phyloP scores from a whole-genome alignment of 1,140 invertebrate species.

The Portunus trituberculatus region DNA sequence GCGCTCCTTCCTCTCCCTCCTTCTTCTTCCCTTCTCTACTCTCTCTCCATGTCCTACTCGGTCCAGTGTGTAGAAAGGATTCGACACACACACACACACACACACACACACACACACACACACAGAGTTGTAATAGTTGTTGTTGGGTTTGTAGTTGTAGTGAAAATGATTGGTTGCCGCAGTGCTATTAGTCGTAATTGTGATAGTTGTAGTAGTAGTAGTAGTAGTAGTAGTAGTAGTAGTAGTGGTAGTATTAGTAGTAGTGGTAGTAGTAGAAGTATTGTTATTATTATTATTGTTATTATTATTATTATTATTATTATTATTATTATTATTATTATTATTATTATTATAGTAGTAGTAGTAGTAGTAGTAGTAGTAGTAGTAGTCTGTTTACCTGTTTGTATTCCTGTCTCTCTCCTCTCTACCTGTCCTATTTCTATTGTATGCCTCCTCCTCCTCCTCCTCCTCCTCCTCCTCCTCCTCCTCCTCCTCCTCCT shows the following conservation, averaged over 20 bases:
- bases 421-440: no score
- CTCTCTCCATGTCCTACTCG: not conserved
- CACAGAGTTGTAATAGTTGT: not conserved
- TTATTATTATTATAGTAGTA: slow-evolving; percentile 4
- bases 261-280: no score
- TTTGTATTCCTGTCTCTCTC: no score
- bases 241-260: slow-evolving; percentile 5
- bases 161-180: not conserved
- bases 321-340: not conserved
- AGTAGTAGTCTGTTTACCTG: not conserved
- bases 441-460: no score
- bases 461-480: no score
- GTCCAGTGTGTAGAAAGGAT: slow-evolving; percentile 48
- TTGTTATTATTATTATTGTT: not conserved
- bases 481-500: no score
- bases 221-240: slow-evolving; percentile 31
- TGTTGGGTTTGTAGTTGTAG: not conserved
- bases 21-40: not conserved
- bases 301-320: not conserved
- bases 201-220: not conserved
- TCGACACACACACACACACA: slow-evolving; percentile 40
- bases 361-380: not conserved
- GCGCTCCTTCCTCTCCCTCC: not conserved
- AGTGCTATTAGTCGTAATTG: not conserved
- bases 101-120: slow-evolving; percentile 48